Evolutionary conservation across 2,888 invertebrate species (phyloP), one percentile per base, ranked within the genome.

Genomic region (Ferdinandea cuprea): DNA sequence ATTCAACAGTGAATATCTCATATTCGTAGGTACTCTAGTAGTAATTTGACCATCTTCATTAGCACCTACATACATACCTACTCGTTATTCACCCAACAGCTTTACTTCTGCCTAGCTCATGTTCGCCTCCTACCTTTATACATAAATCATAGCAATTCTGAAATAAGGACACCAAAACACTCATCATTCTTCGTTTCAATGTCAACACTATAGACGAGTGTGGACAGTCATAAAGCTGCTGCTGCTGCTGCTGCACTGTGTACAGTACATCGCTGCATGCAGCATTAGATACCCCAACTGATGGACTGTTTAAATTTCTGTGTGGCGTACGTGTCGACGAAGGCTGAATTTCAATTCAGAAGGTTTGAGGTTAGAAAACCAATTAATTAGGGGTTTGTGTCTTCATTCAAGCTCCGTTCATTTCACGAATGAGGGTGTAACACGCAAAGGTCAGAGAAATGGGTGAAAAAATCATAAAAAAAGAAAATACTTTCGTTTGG

Each of bases 401-500:
- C 35, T 40, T 30, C 28, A 13, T 35, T 17, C 13, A 40, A n/a
- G 30, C 30, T 40, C 5, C n/a, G n/a, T 63, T 50, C 37, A 56
- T 28, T 54, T 35, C 35, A 11, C 50, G 69, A 80, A 80, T 80
- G 73, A 44, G 76, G 76, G 50, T 76, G 65, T 46, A 59, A 71
- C 69, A 76, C 52, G 76, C 80, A 76, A 81, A 81, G 76, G 80
- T 76, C 80, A 80, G 50, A 76, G 59, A 71, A 68, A 56, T 73
- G 63, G n/a, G 25, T 25, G 32, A 71, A 61, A 35, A 42, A 42
- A 42, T 25, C 6, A 13, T 21, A 25, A 25, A 2, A 3, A 25
- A 25, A 3, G 25, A 3, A 5, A 25, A 25, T 5, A 25, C 19
- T 17, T n/a, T 44, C 8, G 13, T 6, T 15, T n/a, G 46, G 48